A percentile compares a stretch with the other conserved stretches of the same genome.
Conservation (phyloP, 2,797 vertebrate genomes). For the Arctocebus calabarensis region DNA sequence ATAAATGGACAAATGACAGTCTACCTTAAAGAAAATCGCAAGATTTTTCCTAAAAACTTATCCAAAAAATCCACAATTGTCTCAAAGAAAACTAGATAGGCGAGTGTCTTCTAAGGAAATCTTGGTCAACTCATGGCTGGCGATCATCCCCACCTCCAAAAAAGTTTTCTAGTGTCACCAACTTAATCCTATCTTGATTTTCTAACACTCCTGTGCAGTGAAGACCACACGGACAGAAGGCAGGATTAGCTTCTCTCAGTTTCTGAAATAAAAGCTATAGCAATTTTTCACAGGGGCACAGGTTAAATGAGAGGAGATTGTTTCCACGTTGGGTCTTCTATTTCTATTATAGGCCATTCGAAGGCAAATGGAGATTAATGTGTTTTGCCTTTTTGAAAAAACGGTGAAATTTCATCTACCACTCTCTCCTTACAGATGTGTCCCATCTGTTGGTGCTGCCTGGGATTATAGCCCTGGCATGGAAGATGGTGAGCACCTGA, state of each 20-base stretch:
- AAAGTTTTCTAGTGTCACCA: background rate
- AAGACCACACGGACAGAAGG: background rate
- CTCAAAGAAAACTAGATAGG: slow-evolving; percentile 14
- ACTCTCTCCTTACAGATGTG: slow-evolving; percentile 42
- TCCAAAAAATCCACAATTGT: background rate
- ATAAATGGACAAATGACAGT: background rate
- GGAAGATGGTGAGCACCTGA: background rate
- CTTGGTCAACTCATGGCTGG: background rate
- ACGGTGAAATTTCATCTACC: slow-evolving; percentile 61
- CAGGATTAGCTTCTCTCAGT: slow-evolving; percentile 30
- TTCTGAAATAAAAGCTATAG: slow-evolving; percentile 69
- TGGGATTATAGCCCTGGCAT: background rate
- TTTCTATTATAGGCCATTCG: slow-evolving; percentile 54
- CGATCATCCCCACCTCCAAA: background rate
- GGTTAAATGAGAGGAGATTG: slow-evolving; percentile 67
- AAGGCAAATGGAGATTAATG: slow-evolving; percentile 62
- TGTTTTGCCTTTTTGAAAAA: slow-evolving; percentile 40
- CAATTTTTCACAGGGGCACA: slow-evolving; percentile 71
- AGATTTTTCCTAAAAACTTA: background rate
- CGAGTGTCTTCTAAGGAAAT: background rate
- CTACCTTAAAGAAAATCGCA: background rate
- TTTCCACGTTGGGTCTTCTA: background rate
- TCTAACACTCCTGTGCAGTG: background rate
- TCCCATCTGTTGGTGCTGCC: slow-evolving; percentile 28
- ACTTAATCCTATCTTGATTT: slow-evolving; percentile 4